Conservation (phyloP, 2,113 vertebrate species). For the Trematomus loennbergii region DNA sequence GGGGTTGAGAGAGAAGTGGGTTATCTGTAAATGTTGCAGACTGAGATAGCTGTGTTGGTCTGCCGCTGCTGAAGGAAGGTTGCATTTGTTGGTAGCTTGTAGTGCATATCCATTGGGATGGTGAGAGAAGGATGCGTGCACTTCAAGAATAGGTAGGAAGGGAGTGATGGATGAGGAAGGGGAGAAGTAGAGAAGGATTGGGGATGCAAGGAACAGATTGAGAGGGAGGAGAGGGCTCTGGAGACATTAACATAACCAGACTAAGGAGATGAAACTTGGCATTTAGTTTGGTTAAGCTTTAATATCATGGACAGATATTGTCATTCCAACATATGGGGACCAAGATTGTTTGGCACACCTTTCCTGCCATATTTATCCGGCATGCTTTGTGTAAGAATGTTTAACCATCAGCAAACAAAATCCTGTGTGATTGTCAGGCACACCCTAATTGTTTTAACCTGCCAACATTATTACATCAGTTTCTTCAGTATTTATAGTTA, state of each 20-base stretch:
- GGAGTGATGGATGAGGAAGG: constrained; percentile 40
- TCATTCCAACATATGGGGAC: not conserved
- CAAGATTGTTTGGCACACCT: too few species aligned
- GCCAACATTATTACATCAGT: too few species aligned
- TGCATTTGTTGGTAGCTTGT: constrained; percentile 40
- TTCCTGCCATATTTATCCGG: too few species aligned
- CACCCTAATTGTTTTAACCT: too few species aligned
- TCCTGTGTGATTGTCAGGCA: too few species aligned
- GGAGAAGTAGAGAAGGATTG: not conserved
- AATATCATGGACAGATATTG: not conserved
- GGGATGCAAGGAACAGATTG: constrained; percentile 13
- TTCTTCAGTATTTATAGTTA: too few species aligned
- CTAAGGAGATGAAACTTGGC: not conserved
- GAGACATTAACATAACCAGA: not conserved
- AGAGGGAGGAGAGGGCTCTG: not conserved
- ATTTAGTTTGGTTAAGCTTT: not conserved
- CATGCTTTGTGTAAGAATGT: too few species aligned
- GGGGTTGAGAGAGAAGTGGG: constrained; percentile 35
- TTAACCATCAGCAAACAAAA: too few species aligned
- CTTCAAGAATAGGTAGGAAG: constrained; percentile 22
- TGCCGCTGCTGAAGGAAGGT: constrained; percentile 29
- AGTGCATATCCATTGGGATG: not conserved
- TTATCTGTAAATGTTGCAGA: constrained; percentile 64
- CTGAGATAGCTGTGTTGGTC: constrained; percentile 52
- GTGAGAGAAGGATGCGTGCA: not conserved